phyloP scores from a whole-genome alignment of 2,113 vertebrate genomes.

The Smithornis capensis region DNA sequence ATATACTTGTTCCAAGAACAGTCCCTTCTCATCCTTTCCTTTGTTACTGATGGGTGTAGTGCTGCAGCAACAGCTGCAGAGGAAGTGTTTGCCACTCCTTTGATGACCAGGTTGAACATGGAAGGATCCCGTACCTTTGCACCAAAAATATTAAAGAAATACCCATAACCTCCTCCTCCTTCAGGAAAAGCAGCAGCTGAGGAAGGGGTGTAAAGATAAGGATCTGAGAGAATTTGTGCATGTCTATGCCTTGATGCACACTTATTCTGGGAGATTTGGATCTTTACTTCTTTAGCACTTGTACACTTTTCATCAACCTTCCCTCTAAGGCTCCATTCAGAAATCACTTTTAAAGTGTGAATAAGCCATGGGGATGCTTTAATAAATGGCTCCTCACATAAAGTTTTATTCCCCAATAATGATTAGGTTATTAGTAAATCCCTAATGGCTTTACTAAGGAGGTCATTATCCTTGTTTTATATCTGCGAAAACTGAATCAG shows the following conservation, averaged over 20 bases:
- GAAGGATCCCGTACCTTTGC: background rate
- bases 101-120: background rate
- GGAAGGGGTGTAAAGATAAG: background rate
- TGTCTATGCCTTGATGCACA: background rate
- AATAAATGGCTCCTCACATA: conserved; percentile 47
- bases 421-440: conserved; percentile 63
- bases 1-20: background rate
- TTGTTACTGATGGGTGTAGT: background rate
- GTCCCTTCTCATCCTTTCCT: background rate
- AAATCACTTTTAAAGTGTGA: conserved; percentile 25
- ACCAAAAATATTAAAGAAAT: background rate
- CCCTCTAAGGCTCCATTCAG: conserved; percentile 22
- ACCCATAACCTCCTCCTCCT: background rate
- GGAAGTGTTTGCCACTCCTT: background rate
- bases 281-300: background rate
- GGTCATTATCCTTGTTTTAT: conserved; percentile 53
- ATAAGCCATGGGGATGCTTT: conserved; percentile 21
- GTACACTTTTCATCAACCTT: background rate
- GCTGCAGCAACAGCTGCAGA: background rate
- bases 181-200: background rate
- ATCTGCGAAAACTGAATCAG: conserved; percentile 7
- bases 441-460: conserved; percentile 37
- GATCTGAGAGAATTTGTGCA: background rate
- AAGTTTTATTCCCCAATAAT: conserved; percentile 55
- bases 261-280: background rate